A percentile compares a stretch with the other conserved stretches of the same genome.
These are phyloP conservation scores for Venusia cambrica DNA, from an alignment of 2,888 invertebrate species.

Conservation along the genomic window DNA sequence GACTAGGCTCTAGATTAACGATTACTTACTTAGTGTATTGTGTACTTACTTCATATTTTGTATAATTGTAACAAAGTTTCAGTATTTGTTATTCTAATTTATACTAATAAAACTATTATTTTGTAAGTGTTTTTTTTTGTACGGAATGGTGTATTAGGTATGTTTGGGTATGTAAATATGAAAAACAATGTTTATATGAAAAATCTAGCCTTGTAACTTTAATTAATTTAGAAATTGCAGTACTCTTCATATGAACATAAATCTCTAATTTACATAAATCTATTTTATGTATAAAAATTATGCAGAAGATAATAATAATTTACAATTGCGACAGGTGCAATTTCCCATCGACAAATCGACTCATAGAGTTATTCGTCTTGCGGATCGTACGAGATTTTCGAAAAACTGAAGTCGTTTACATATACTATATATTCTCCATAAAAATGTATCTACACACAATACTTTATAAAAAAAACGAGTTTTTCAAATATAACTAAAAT, in stretches of 20 bases:
- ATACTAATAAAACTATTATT: conserved; percentile 28
- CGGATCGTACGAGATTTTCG: conserved; percentile 33
- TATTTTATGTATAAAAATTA: conserved; percentile 39
- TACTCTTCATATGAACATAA: conserved; percentile 31
- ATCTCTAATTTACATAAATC: conserved; percentile 36
- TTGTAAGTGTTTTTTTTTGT: conserved; percentile 21
- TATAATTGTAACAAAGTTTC: conserved; percentile 21
- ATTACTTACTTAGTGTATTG: too few relatives aligned
- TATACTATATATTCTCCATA: conserved; percentile 78
- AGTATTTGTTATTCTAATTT: conserved; percentile 22
- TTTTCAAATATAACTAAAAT: conserved; percentile 68
- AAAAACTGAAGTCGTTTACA: conserved; percentile 69
- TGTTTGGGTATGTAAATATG: conserved; percentile 45
- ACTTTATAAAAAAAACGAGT: conserved; percentile 72
- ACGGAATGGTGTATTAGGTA: too few relatives aligned
- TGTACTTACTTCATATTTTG: conserved; percentile 16
- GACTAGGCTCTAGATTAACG: too few relatives aligned
- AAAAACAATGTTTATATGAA: conserved; percentile 57
- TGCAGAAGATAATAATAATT: conserved; percentile 59
- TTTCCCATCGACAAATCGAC: conserved; percentile 21
- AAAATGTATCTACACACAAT: conserved; percentile 80
- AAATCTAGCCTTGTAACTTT: conserved; percentile 66
- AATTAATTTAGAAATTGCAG: conserved; percentile 40
- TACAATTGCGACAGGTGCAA: conserved; percentile 27
- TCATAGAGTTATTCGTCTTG: conserved; percentile 17